Base-by-base conservation (phyloP, 2,888 invertebrate species). In the Xestobium rufovillosum region DNA sequence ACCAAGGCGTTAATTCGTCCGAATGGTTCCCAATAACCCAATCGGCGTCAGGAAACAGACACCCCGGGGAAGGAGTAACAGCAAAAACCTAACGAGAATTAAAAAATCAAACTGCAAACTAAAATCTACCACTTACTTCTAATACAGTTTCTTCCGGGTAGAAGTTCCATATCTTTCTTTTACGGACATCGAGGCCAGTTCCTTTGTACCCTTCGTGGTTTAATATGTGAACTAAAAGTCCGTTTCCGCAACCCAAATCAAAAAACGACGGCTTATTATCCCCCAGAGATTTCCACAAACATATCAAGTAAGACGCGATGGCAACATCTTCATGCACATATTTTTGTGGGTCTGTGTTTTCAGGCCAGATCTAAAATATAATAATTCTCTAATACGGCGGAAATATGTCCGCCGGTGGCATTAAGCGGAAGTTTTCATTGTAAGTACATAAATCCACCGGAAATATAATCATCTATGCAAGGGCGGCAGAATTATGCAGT, bases 1-100 rank as follows among this genome's bases (percentile, higher is more conserved):
- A 81, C 97, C 97, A 98, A 1, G 96, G 95, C 4, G 97, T 96
- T n/a, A 98, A 67, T 63, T 98, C 97, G 70, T 98, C 98, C 9
- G 95, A 94, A 70, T 98, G 98, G 67, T 98, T 98, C 34, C 97
- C 98, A 60, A 98, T 92, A 33, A 98, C 68, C 94, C 95, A 95
- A 56, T 91, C 85, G 15, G 73, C 73, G n/a, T 80, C 73, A 4
- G 81, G 76, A 55, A 83, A 88, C 27, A 75, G 57, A 42, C 72
- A 71, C 33, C 72, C 60, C 43, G 79, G 74, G 6, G 80, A 80
- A 31, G 87, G 87, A 39, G 73, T 73, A 36, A 90, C 73, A 2
- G 78, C 72, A 51, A 63, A 69, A 46, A 77, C 78, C 82, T 83
- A 51, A 31, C 2, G 10, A 16, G 8, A 19, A 15, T 25, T 25